Evolutionary conservation across 1,140 invertebrate genomes (phyloP), one percentile per base, ranked within the genome.

Genomic region (Hylaeus anthracinus): DNA sequence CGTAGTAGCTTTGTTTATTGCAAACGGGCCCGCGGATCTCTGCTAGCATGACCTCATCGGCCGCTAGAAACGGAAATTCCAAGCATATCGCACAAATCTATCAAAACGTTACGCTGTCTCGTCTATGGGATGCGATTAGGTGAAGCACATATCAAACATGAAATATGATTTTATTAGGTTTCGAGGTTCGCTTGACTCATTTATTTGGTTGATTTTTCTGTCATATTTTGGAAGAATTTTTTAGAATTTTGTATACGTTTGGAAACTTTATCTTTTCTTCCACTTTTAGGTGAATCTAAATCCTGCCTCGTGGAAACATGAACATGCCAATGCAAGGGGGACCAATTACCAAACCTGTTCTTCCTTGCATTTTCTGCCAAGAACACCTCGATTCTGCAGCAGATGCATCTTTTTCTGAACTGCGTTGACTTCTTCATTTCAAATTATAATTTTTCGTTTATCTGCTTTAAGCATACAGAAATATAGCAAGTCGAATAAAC

Each of bases 1-100:
- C 39, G n/a, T 63, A 6, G 9, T 61, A n/a, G 63, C 60, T 66
- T 67, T 66, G 64, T 84, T 77, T 78, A 58, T 56, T 53, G 48
- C 61, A 71, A 84, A 64, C 43, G 6, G 63, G 37, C n/a, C 1
- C 43, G 41, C 26, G 48, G n/a, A 1, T n/a, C n/a, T 64, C 53
- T 0, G 6, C 15, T 3, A 41, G 12, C 55, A 15, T 65, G 73
- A 75, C 51, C 37, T 75, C 63, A 75, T 43, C 58, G n/a, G 2
- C 1, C 12, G 37, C 5, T 6, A 1, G 14, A 14, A 63, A 26
- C 26, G 71, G 71, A 72, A 72, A 72, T 63, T 58, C 71, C 71
- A 15, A 5, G 5, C 53, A 26, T 72, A 2, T 51, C 5, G 45
- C 0, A 48, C 15, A 63, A 63, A 51, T 26, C 10, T 12, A 10